Base-by-base conservation (phyloP, 1,140 invertebrate genomes). In the Cylas formicarius region DNA sequence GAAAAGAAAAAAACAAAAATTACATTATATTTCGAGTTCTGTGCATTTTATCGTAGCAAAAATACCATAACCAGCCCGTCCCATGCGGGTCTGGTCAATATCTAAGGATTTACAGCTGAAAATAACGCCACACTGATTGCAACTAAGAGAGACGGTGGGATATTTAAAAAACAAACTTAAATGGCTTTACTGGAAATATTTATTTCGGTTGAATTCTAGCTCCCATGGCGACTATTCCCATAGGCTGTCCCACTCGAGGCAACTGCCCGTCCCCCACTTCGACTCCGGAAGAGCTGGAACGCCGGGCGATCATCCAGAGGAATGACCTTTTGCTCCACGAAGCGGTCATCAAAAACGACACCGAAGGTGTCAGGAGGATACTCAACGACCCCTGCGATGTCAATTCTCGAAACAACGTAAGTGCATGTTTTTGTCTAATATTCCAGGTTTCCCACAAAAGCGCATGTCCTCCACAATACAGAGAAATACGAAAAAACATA, bases 261-360 rank as follows among this genome's bases (percentile, higher is more conserved):
- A 31, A 7, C 5, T 57, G 55, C 42, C 53, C 52, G 20, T 59
- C 61, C 1, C 61, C 58, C 6, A 61, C 53, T 7, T 53, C 53
- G 3, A 65, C 63, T 1, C 63, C 63, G 1, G 63, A 63, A 39
- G 63, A 63, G 48, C 44, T 63, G 17, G 70, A 72, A 42, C 50
- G 61, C 7, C 61, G 72, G 11, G 67, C 67, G 1, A 60, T 70
- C 2, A 68, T 76, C 5, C 70, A 80, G 43, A 73, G 79, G 54
- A 82, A 82, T 54, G 78, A 82, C 54, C 64, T 82, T 28, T 65
- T 82, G 2, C 68, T 84, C 1, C 79, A 84, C 58, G 81, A 84
- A 60, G 81, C 81, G 7, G 80, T 82, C 16, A 81, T 82, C 60
- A 82, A 81, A 57, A 81, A 82, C 54, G 81, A 84, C 56, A 64